phyloP scores from a whole-genome alignment of 1,140 invertebrate species.

The Drosophila insularis region DNA sequence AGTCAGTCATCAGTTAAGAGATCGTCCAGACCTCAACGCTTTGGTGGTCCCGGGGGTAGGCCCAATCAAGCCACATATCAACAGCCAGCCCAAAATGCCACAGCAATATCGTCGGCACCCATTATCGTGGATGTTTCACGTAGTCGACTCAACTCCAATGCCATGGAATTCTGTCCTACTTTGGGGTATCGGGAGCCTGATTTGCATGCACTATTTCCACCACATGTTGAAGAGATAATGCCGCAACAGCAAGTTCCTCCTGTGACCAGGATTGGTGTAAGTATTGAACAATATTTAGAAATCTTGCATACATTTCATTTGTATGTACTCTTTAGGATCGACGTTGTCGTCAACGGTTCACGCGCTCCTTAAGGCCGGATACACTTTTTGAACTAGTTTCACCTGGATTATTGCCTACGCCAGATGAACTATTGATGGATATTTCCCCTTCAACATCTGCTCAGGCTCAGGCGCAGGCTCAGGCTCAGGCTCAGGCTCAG shows the following conservation, averaged over 20 bases:
- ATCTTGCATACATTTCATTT: background rate
- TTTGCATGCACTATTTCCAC: background rate
- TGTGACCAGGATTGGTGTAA: background rate
- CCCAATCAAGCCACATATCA: no score
- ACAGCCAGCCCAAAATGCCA: no score
- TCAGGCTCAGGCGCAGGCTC: no score
- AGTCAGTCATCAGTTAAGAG: background rate
- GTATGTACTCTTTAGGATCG: background rate
- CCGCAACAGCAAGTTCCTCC: background rate
- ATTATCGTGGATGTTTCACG: background rate
- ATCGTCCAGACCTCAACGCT: background rate
- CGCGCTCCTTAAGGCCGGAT: background rate
- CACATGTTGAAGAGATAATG: background rate
- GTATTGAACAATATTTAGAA: background rate
- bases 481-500: no score
- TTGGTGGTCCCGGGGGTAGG: background rate
- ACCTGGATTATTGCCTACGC: background rate
- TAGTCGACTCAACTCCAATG: constrained; percentile 34
- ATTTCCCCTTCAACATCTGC: background rate
- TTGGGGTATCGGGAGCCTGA: background rate
- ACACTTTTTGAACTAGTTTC: background rate
- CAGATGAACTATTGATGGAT: background rate
- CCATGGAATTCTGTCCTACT: constrained; percentile 24
- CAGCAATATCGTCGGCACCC: no score
- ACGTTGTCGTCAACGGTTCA: constrained; percentile 19